phyloP scores from a whole-genome alignment of 1,140 invertebrate species.

The Bombus polaris region DNA sequence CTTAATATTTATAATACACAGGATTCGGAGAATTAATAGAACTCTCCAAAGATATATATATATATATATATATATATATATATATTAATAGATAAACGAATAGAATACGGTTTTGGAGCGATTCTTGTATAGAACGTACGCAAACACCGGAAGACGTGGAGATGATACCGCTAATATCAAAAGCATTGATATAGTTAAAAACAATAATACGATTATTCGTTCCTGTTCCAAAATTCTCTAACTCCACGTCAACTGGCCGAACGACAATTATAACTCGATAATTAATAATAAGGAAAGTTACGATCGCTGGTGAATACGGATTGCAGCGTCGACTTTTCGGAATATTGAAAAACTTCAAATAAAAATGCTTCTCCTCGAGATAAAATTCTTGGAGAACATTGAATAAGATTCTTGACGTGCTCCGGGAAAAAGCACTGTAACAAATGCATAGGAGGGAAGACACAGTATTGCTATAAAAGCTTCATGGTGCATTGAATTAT shows the following conservation, averaged over 20 bases:
- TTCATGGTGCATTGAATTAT: background rate
- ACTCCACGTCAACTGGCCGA: slow-evolving; percentile 4
- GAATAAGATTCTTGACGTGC: background rate
- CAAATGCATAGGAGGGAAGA: background rate
- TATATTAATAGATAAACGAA: background rate
- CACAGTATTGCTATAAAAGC: background rate
- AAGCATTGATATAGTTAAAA: slow-evolving; percentile 15
- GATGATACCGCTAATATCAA: background rate
- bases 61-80: background rate
- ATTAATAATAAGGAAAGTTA: background rate
- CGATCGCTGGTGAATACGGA: background rate
- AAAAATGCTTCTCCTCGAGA: background rate
- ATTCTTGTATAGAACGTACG: slow-evolving; percentile 17
- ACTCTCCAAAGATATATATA: background rate
- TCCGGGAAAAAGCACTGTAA: background rate
- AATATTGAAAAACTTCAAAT: background rate
- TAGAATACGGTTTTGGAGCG: background rate
- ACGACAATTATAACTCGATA: background rate
- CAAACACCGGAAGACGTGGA: slow-evolving; percentile 12
- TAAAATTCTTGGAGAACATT: background rate
- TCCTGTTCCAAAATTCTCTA: slow-evolving; percentile 15
- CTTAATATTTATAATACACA: background rate
- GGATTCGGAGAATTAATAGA: background rate
- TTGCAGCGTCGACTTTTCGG: background rate
- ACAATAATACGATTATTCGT: slow-evolving; percentile 17